Base-by-base conservation (phyloP, 1,140 invertebrate species). In the Hyles euphorbiae region DNA sequence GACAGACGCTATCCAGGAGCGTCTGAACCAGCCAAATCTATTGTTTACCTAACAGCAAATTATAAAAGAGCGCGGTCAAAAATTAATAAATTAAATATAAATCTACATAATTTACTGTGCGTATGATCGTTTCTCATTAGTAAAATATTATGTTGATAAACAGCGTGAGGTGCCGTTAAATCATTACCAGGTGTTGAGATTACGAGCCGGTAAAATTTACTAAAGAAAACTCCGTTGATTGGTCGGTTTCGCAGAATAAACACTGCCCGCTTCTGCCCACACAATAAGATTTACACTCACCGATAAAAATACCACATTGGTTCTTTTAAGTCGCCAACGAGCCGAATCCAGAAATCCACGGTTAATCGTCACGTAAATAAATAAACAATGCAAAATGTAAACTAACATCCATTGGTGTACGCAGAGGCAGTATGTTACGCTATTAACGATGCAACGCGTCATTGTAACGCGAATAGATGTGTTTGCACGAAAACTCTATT, bases 231-330 rank as follows among this genome's bases (percentile, higher is more conserved):
- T 12, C 47, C n/a, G 40, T 5, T 48, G 46, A 48, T 46, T 47
- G 46, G 34, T 22, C 49, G 49, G 50, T 32, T 59, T 22, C 60
- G 74, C 73, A 74, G 69, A 78, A 80, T 79, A 84, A 83, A 83
- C 78, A 80, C 48, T 56, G 57, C 61, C 49, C 33, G 51, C 50
- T 56, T 22, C 68, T 58, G 60, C 84, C 81, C 81, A 87, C 84
- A 87, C 84, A 85, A 83, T 83, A 70, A 79, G 81, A 87, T 85
- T 87, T 83, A 85, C 83, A 77, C 65, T 83, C 76, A 75, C 71
- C 72, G 76, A 84, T 77, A 78, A 85, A 87, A 87, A 87, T 87
- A 87, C 81, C 78, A 59, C 84, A 76, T 77, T 63, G 72, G 63
- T 75, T 81, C 70, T 81, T 81, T 77, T 60, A 76, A 78, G 72